Evolutionary conservation across 2,888 invertebrate species (phyloP).

Genomic region (Pseudococcus longispinus): DNA sequence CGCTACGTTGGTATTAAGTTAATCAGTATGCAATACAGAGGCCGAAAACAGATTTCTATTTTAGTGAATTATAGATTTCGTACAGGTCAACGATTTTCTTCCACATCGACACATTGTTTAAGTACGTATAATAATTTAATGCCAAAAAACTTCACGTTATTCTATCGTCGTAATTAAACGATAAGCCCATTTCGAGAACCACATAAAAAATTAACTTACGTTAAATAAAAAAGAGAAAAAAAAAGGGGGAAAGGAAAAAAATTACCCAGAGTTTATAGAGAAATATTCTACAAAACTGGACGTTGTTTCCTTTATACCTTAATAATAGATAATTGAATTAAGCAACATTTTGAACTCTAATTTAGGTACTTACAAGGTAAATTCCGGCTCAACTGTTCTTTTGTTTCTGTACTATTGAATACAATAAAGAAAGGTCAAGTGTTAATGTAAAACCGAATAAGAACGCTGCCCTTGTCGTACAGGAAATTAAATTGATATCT

Average conservation of each 20-base stretch:
- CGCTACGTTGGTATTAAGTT: neutral
- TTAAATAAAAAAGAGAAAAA: neutral
- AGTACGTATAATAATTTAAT: neutral
- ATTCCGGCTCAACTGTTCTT: slow-evolving; percentile 35
- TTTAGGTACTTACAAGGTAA: slow-evolving; percentile 37
- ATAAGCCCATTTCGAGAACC: neutral
- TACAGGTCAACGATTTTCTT: slow-evolving; percentile 32
- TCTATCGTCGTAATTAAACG: neutral
- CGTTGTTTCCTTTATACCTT: neutral
- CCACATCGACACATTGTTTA: neutral
- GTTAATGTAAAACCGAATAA: slow-evolving; percentile 40
- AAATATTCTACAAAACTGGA: neutral
- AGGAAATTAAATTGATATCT: slow-evolving; percentile 19
- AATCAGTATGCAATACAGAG: slow-evolving; percentile 42
- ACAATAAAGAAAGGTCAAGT: slow-evolving; percentile 37
- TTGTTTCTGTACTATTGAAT: slow-evolving; percentile 28
- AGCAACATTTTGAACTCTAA: slow-evolving; percentile 31
- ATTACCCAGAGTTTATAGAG: neutral
- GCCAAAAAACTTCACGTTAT: slow-evolving; percentile 9
- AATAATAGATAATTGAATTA: slow-evolving; percentile 15
- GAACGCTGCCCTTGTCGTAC: slow-evolving; percentile 31
- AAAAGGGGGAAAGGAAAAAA: neutral
- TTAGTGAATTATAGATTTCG: slow-evolving; percentile 41
- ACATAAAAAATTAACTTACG: neutral
- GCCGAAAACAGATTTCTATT: slow-evolving; percentile 43